Conservation (phyloP, 2,797 vertebrate species). For the Florisuga fusca region DNA sequence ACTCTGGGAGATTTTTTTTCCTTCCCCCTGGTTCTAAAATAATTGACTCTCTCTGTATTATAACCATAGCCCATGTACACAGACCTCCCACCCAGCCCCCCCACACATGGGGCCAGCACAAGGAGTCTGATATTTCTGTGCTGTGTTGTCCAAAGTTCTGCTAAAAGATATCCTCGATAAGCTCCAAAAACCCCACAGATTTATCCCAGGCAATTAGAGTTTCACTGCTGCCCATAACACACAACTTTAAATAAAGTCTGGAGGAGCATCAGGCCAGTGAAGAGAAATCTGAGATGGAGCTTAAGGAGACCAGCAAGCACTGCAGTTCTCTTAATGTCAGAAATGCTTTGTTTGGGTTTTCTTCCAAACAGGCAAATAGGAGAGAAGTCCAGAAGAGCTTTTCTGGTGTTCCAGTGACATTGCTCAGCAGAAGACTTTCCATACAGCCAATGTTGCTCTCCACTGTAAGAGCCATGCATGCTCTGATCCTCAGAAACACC, state of each 20-base stretch:
- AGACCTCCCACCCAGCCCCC: not conserved
- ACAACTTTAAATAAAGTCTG: not conserved
- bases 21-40: not conserved
- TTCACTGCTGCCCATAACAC: not conserved
- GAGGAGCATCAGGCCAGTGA: not conserved
- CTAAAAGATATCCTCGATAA: not conserved
- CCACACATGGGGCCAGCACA: not conserved
- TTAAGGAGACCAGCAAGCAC: not conserved
- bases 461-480: fast-evolving
- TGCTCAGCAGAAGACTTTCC: fast-evolving
- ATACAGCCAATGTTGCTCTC: not conserved
- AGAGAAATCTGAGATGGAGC: not conserved
- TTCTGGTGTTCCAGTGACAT: not conserved
- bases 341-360: not conserved
- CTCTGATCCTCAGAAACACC: not conserved
- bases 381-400: not conserved
- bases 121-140: not conserved
- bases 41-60: not conserved
- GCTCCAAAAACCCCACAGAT: not conserved
- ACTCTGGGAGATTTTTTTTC: not conserved
- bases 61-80: not conserved
- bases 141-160: not conserved
- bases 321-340: not conserved
- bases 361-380: not conserved
- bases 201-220: not conserved